A percentile compares a stretch with the other conserved stretches of the same genome.
phyloP scores from a whole-genome alignment of 2,888 invertebrate genomes.

The Oscheius sp. region DNA sequence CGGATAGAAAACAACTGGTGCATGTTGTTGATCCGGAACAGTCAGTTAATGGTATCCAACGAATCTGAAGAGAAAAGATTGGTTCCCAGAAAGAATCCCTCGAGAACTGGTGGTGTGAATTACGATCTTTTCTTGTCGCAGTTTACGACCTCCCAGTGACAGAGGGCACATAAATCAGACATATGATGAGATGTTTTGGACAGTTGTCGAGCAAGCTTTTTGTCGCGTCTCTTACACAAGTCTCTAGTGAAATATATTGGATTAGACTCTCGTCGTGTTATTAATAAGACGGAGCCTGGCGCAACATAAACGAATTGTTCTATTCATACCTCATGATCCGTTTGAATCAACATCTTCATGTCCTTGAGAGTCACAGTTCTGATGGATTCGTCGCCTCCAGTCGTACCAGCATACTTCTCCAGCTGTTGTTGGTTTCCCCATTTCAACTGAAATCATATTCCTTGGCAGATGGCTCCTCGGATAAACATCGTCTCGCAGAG shows the following conservation, averaged over 20 bases:
- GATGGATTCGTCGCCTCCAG: constrained; percentile 6
- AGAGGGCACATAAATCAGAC: constrained; percentile 32
- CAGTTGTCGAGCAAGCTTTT: constrained; percentile 16
- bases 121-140: constrained; percentile 20
- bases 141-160: constrained; percentile 5
- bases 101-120: constrained; percentile 11
- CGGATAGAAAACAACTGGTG: constrained; percentile 72
- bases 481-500: constrained; percentile 15
- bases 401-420: constrained; percentile 14
- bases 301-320: too few species aligned
- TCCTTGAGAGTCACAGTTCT: not conserved
- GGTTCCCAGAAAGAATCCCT: not conserved
- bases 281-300: constrained; percentile 16
- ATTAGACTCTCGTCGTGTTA: constrained; percentile 10
- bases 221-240: not conserved
- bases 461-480: constrained; percentile 19
- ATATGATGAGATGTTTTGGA: constrained; percentile 38
- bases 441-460: constrained; percentile 30
- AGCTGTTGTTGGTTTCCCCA: constrained; percentile 28
- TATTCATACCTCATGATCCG: constrained; percentile 16
- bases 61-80: constrained; percentile 12
- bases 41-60: constrained; percentile 67
- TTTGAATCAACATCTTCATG: constrained; percentile 13
- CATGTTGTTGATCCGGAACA: constrained; percentile 73
- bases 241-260: not conserved